Evolutionary conservation across 2,113 vertebrate species (phyloP).

Genomic region (Tachycineta bicolor): DNA sequence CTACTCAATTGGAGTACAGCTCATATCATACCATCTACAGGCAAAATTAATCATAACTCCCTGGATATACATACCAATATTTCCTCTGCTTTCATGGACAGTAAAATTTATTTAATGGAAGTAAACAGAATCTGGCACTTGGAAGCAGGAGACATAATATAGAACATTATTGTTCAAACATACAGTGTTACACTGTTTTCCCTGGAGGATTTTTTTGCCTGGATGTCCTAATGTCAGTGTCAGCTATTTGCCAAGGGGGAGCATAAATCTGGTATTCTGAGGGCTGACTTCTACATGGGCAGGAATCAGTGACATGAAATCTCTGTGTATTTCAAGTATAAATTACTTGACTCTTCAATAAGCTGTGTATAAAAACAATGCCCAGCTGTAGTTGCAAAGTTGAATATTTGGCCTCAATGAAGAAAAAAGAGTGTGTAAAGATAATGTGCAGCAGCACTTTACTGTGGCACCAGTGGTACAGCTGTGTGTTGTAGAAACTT

Average conservation of each 20-base stretch:
- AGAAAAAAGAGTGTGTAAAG: background rate
- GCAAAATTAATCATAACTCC: background rate
- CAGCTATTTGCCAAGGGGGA: background rate
- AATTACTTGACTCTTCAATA: background rate
- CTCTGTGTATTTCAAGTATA: background rate
- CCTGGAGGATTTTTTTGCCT: background rate
- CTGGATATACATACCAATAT: background rate
- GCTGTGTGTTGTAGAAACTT: background rate
- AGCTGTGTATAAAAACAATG: background rate
- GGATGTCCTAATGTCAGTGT: background rate
- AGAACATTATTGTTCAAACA: background rate
- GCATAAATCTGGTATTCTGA: background rate
- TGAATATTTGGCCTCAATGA: background rate
- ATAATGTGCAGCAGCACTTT: background rate
- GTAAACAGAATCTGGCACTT: background rate
- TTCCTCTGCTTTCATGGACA: background rate
- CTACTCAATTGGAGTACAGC: background rate
- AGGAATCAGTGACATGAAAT: background rate
- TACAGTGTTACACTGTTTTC: background rate
- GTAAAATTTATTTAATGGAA: background rate
- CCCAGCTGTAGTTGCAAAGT: background rate
- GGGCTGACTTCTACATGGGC: background rate
- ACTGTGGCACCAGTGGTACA: background rate
- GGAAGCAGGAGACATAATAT: background rate
- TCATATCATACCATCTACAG: background rate